These are phyloP conservation scores for Microtus richardsoni DNA, from an alignment of 2,113 vertebrate species.

Conservation along the genomic window DNA sequence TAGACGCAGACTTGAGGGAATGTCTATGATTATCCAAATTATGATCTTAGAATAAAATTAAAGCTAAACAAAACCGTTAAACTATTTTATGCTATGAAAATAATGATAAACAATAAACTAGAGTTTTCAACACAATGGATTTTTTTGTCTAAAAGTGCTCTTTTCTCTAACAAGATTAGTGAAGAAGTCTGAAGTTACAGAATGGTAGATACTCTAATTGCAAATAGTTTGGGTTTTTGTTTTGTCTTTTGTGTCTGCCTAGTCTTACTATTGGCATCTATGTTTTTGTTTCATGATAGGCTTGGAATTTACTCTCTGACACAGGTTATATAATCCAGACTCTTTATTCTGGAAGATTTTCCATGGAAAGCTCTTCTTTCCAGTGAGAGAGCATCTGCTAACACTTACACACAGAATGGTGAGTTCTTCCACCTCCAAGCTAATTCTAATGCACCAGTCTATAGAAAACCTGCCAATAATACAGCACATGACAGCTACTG, in stretches of 20 bases:
- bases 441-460: background rate
- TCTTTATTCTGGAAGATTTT: background rate
- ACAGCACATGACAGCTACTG: background rate
- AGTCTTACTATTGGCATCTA: background rate
- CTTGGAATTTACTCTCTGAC: slow-evolving; percentile 2
- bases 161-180: background rate
- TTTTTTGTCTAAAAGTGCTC: background rate
- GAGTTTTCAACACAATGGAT: background rate
- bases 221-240: background rate
- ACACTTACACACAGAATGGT: slow-evolving; percentile 37
- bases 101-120: background rate
- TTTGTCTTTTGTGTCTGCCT: background rate
- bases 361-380: background rate
- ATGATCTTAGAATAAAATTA: background rate
- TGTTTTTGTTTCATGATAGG: slow-evolving; percentile 9
- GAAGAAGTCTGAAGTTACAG: background rate
- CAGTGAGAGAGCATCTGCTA: slow-evolving; percentile 1
- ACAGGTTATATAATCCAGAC: background rate
- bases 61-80: background rate
- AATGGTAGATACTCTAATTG: background rate
- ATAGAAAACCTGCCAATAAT: slow-evolving; percentile 10
- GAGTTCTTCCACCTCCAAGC: slow-evolving; percentile 6
- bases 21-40: background rate
- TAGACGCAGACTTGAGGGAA: background rate
- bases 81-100: background rate